Evolutionary conservation across 2,888 invertebrate genomes (phyloP).

Genomic region (Limenitis camilla): DNA sequence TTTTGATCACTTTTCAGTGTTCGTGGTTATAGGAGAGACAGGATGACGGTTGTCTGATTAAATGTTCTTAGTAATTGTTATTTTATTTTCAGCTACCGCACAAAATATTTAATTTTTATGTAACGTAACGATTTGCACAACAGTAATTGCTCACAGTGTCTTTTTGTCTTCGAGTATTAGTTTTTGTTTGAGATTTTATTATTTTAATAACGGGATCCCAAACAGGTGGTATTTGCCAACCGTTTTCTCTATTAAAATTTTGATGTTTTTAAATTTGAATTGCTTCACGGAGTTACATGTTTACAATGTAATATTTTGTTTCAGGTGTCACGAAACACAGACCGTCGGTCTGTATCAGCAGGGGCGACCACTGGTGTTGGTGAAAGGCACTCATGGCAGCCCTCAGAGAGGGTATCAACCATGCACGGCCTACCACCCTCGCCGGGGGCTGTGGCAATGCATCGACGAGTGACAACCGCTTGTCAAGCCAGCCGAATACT

Average conservation of each 20-base stretch:
- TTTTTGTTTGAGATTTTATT: no score
- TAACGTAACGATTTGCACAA: no score
- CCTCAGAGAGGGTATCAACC: constrained; percentile 57
- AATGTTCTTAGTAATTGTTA: background rate
- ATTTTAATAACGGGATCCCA: no score
- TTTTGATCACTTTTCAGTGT: no score
- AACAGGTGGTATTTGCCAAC: no score
- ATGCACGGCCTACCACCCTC: constrained; percentile 62
- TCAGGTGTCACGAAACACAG: constrained; percentile 55
- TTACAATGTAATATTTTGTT: constrained; percentile 12
- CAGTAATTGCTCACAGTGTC: no score
- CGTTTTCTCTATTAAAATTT: no score
- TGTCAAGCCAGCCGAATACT: constrained; percentile 78
- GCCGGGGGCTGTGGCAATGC: constrained; percentile 52
- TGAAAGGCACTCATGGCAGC: constrained; percentile 49
- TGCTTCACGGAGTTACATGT: no score
- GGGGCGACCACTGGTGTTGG: constrained; percentile 37
- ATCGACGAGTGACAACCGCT: constrained; percentile 54
- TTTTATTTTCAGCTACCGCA: no score
- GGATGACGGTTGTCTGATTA: background rate
- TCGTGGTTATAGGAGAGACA: background rate
- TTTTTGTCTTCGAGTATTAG: no score
- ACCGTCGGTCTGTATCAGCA: constrained; percentile 55
- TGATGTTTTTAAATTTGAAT: no score
- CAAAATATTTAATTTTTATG: no score